Evolutionary conservation across 2,888 invertebrate species (phyloP), one percentile per base, ranked within the genome.

Genomic region (Conops quadrifasciatus): DNA sequence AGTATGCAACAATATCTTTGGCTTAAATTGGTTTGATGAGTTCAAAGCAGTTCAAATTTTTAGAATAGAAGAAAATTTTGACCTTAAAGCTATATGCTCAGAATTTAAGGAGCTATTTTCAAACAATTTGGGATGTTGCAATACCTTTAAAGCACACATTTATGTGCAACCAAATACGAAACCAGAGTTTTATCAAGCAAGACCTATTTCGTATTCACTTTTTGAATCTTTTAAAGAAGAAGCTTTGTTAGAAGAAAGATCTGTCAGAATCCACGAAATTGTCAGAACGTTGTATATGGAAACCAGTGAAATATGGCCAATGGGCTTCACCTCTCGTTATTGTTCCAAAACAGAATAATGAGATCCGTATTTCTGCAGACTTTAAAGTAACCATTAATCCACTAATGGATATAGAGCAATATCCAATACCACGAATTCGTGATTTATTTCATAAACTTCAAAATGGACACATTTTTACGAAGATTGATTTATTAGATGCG

Each of bases 401-500:
- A 11, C 67, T 73, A 24, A 72, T 80, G 30, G 72, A 77, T 11
- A 75, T 76, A 13, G 78, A 79, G 58, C 74, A 77, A 49, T 73
- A 79, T 69, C 79, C 79, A 21, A 56, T 78, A 36, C 80, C 76
- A n/a, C n/a, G n/a, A 4, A 76, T 73, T n/a, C 75, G 74, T 3
- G 76, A 78, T 3, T 72, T 75, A 68, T 80, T 77, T 73, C 75
- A 70, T n/a, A 67, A 47, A 7, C 68, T 79, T 63, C 68, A 74
- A 58, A 74, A 73, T 7, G 78, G 78, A 0, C 45, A 73, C 11
- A 70, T 47, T 36, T 78, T 78, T 67, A 75, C 75, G 3, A 76
- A 79, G 73, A 80, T 75, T 63, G 78, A 83, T 73, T 68, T 82
- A 13, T 64, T 65, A 7, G 75, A 79, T 69, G 82, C 83, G 11